Conservation (phyloP, 2,888 invertebrate genomes). For the Stenolophus ochropezus region DNA sequence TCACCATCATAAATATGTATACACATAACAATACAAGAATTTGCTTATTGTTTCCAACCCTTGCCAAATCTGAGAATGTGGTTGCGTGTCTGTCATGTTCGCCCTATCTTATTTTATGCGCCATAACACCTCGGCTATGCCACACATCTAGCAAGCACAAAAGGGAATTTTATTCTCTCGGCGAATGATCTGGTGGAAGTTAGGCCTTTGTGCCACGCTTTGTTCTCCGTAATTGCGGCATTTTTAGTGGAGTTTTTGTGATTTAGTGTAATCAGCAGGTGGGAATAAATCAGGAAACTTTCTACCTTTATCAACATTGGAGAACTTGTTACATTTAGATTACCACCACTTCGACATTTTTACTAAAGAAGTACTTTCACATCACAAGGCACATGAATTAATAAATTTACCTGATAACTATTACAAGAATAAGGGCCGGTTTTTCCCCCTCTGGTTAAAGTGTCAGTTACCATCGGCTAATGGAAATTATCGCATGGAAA, state of each 20-base stretch:
- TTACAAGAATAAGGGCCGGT: too few species aligned
- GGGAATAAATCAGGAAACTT: neutral
- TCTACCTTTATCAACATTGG: neutral
- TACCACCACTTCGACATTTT: too few species aligned
- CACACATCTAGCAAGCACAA: neutral
- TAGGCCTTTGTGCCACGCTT: conserved; percentile 20
- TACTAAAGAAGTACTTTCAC: too few species aligned
- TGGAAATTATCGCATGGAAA: too few species aligned
- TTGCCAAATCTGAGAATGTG: neutral
- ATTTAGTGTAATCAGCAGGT: conserved; percentile 38
- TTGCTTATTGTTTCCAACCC: neutral
- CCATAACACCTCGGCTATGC: neutral
- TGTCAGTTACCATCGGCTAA: too few species aligned
- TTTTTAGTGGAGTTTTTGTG: conserved; percentile 33
- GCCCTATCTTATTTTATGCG: neutral
- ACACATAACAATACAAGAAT: neutral
- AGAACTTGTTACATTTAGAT: too few species aligned
- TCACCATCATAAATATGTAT: neutral
- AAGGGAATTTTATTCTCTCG: neutral
- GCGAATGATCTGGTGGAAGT: conserved; percentile 17
- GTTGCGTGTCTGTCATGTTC: neutral
- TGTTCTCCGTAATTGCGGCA: conserved; percentile 24
- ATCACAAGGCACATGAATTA: too few species aligned
- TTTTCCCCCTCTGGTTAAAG: too few species aligned
- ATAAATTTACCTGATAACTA: too few species aligned